phyloP scores from a whole-genome alignment of 2,888 invertebrate species.

The Dioctria linearis region DNA sequence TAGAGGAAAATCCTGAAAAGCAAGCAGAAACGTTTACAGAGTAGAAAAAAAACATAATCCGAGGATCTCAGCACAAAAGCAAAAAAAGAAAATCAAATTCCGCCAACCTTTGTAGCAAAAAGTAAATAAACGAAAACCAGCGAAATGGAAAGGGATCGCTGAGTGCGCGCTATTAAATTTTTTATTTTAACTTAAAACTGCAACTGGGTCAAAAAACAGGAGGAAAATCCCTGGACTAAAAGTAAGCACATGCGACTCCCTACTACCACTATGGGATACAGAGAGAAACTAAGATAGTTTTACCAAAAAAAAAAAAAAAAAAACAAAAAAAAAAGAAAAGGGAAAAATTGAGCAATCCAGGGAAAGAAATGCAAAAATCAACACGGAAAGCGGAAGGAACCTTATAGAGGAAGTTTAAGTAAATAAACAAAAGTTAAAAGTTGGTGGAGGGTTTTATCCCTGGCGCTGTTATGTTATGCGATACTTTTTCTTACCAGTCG shows the following conservation, averaged over 20 bases:
- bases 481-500: background rate
- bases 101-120: background rate
- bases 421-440: slow-evolving; percentile 30
- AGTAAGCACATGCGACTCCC: no score
- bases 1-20: background rate
- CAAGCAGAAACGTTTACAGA: background rate
- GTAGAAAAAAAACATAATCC: background rate
- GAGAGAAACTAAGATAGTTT: no score
- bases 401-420: slow-evolving; percentile 8
- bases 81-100: background rate
- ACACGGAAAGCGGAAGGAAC: slow-evolving; percentile 31
- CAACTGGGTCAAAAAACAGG: slow-evolving; percentile 25
- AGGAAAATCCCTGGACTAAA: background rate
- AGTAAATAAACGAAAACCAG: slow-evolving; percentile 10
- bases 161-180: slow-evolving; percentile 21
- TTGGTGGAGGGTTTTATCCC: background rate
- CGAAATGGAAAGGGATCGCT: background rate
- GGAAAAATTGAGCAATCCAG: background rate
- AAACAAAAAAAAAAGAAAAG: background rate
- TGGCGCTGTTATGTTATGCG: background rate
- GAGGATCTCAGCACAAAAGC: background rate
- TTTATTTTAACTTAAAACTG: background rate
- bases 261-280: no score
- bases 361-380: slow-evolving; percentile 25
- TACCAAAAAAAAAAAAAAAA: no score